Evolutionary conservation across 2,888 invertebrate genomes (phyloP).

Genomic region (Eurois occulta): DNA sequence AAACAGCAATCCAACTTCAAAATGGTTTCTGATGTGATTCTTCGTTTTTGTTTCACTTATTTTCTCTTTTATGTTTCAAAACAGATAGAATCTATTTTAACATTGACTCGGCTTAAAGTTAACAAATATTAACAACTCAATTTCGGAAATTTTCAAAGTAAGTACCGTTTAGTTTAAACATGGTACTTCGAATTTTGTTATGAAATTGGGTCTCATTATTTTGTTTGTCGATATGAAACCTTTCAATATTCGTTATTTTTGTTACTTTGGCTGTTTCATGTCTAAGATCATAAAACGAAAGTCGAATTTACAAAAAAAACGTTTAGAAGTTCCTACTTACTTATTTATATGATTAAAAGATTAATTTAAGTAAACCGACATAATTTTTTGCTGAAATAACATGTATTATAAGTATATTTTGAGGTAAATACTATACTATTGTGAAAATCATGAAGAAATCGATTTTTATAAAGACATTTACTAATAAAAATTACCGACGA

Average conservation of each 20-base stretch:
- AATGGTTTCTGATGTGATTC: not conserved
- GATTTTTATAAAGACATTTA: not conserved
- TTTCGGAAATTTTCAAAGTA: slow-evolving; percentile 52
- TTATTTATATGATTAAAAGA: not conserved
- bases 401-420: not conserved
- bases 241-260: slow-evolving; percentile 32
- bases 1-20: not conserved
- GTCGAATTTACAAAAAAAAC: not conserved
- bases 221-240: slow-evolving; percentile 47
- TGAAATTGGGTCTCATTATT: slow-evolving; percentile 57
- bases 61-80: not conserved
- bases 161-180: slow-evolving; percentile 33
- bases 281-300: not conserved
- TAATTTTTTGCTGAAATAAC: not conserved
- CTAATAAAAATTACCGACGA: not conserved
- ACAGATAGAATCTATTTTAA: slow-evolving; percentile 3
- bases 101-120: not conserved
- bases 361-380: not conserved
- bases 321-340: not conserved
- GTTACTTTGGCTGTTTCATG: slow-evolving; percentile 8
- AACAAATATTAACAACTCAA: slow-evolving; percentile 49
- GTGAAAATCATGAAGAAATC: not conserved
- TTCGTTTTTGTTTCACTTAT: not conserved
- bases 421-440: not conserved
- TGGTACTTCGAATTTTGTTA: slow-evolving; percentile 35